Percentiles rank a stretch among this genome's conserved stretches.
Conservation (phyloP, 2,113 vertebrate species). For the Pteruthius melanotis region DNA sequence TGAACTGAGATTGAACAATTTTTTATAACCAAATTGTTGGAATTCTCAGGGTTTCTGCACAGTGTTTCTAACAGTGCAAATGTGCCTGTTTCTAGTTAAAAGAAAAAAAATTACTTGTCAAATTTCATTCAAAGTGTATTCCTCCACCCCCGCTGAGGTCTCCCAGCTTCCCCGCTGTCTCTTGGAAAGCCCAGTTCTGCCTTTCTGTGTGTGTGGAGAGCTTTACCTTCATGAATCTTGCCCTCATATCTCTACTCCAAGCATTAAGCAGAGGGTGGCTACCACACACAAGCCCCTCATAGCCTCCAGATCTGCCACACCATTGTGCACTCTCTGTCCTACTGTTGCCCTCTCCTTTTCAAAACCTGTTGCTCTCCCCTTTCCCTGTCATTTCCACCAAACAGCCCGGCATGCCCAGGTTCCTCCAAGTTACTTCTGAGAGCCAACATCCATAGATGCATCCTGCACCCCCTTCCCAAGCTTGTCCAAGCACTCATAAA, state of each 20-base stretch:
- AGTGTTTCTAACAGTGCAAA: not conserved
- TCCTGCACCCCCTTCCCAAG: not conserved
- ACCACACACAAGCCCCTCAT: not conserved
- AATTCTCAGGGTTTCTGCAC: not conserved
- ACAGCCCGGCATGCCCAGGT: not conserved
- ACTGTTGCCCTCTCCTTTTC: not conserved
- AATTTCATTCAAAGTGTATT: not conserved
- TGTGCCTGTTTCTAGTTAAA: not conserved
- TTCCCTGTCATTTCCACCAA: not conserved
- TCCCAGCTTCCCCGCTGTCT: not conserved
- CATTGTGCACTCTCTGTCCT: not conserved
- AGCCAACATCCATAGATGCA: not conserved
- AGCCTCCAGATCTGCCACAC: not conserved
- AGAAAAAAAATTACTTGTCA: not conserved
- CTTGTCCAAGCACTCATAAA: not conserved
- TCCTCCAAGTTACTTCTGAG: not conserved
- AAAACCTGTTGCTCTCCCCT: not conserved
- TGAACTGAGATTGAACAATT: not conserved
- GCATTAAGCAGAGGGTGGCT: fast-evolving
- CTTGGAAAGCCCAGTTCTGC: not conserved
- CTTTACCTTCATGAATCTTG: not conserved
- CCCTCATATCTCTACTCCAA: not conserved
- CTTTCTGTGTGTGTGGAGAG: not conserved
- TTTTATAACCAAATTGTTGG: not conserved
- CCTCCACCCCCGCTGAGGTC: fast-evolving